These are phyloP conservation scores for Sepioteuthis lessoniana DNA, from an alignment of 2,888 invertebrate genomes.

Conservation along the genomic window DNA sequence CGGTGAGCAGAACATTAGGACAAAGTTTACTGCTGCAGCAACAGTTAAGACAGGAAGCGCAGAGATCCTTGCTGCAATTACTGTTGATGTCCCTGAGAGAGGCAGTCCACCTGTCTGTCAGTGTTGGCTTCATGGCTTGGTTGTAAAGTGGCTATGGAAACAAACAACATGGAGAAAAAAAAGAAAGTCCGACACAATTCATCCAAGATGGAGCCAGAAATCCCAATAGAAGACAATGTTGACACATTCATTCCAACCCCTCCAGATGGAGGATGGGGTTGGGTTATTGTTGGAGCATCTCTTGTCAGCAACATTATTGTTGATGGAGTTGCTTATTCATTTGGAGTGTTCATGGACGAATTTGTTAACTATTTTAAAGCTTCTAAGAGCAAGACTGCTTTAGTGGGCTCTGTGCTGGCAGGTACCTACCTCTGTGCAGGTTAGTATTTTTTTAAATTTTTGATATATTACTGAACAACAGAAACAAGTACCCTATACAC, in stretches of 20 bases:
- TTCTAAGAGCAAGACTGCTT: constrained; percentile 86
- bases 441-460: constrained; percentile 67
- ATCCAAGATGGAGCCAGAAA: not conserved
- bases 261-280: constrained; percentile 89
- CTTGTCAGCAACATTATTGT: constrained; percentile 94
- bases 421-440: constrained; percentile 94
- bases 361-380: constrained; percentile 83
- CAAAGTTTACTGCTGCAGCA: not conserved
- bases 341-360: constrained; percentile 83
- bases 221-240: not conserved
- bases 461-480: not conserved
- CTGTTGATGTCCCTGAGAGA: constrained; percentile 33
- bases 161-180: not conserved
- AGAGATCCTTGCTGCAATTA: not conserved
- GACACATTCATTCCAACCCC: constrained; percentile 69
- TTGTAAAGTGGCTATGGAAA: constrained; percentile 37
- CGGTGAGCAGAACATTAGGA: constrained; percentile 17
- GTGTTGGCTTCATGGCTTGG: not conserved
- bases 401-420: constrained; percentile 89
- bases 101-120: constrained; percentile 21
- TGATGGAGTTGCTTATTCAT: constrained; percentile 94
- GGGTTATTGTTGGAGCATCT: constrained; percentile 91
- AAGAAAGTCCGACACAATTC: not conserved
- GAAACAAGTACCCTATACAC: no score
- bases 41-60: not conserved